A percentile compares a stretch with the other conserved stretches of the same genome.
Conservation (phyloP, 2,888 invertebrate species). For the Scrobipalpa costella region DNA sequence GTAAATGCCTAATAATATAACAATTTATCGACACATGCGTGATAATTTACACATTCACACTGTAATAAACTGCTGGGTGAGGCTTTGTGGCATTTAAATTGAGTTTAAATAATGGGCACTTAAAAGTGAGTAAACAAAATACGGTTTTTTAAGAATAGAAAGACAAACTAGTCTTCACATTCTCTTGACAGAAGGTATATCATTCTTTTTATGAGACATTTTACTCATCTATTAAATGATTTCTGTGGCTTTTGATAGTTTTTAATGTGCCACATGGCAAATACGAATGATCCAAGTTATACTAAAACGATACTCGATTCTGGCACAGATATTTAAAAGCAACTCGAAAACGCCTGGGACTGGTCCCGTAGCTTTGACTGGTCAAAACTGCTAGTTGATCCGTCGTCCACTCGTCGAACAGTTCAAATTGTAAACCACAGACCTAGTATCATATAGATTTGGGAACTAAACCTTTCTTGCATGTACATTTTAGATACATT, state of each 20-base stretch:
- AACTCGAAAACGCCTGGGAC: background rate
- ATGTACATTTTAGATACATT: no score
- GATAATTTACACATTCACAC: conserved; percentile 8
- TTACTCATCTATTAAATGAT: no score
- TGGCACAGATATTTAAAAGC: background rate
- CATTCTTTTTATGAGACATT: no score
- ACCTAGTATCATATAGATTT: no score
- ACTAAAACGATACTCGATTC: no score
- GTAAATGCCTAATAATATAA: conserved; percentile 5
- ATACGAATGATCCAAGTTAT: no score
- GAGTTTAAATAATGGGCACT: background rate
- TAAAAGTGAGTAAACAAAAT: background rate
- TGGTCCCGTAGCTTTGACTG: background rate
- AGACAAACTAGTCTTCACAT: background rate
- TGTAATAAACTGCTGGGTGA: background rate
- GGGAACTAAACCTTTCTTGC: no score
- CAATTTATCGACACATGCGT: conserved; percentile 5
- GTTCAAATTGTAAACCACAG: background rate
- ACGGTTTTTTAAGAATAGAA: no score
- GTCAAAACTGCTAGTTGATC: background rate
- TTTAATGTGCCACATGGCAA: no score
- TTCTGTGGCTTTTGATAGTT: no score
- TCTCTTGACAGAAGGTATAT: no score
- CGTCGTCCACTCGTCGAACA: background rate
- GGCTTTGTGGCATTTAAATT: background rate